phyloP scores from a whole-genome alignment of 64 coral and sea anemone genomes.

The Cladopsammia gracilis region DNA sequence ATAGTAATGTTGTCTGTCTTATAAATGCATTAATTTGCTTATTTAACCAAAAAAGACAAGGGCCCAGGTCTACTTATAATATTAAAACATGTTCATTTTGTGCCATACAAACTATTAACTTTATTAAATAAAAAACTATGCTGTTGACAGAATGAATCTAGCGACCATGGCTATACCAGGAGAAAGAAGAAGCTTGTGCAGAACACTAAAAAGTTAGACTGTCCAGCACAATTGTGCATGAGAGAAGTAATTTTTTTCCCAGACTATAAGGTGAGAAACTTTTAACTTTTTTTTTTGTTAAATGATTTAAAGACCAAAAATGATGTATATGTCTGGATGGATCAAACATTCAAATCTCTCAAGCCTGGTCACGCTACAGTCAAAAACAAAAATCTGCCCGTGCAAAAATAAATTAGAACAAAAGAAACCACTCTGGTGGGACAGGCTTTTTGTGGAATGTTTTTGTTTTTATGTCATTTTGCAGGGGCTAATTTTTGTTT shows the following conservation, averaged over 20 bases:
- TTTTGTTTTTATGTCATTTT: no score
- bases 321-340: no score
- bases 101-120: neutral
- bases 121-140: neutral
- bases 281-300: no score
- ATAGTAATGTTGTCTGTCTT: neutral
- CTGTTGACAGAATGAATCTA: neutral
- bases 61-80: neutral
- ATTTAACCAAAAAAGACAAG: neutral
- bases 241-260: constrained; percentile 63
- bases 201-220: constrained; percentile 60
- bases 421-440: no score
- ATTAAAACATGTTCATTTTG: neutral
- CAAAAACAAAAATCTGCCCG: no score
- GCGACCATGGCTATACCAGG: constrained; percentile 42
- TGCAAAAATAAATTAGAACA: no score
- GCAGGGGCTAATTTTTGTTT: no score
- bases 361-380: no score
- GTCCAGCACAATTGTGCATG: constrained; percentile 43
- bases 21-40: neutral
- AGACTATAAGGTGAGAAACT: constrained; percentile 40
- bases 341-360: no score
- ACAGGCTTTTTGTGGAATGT: no score
- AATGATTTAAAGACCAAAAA: no score
- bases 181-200: constrained; percentile 42